Conservation (phyloP, 2,113 vertebrate species). For the Myanophis thanlyinensis region DNA sequence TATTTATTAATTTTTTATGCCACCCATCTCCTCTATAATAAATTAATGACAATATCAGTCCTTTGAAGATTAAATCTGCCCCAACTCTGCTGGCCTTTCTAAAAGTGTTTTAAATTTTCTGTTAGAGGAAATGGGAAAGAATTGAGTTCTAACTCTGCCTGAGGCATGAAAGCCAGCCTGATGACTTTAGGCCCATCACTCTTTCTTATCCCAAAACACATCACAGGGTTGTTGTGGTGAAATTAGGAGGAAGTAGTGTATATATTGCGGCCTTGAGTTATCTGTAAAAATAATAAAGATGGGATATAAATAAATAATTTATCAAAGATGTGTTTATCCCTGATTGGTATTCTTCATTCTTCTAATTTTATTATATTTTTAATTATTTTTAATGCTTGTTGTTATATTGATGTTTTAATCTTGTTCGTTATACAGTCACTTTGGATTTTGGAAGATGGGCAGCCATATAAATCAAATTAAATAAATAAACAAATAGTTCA, state of each 20-base stretch:
- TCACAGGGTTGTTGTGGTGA: not conserved
- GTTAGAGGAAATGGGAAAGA: not conserved
- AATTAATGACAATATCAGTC: not conserved
- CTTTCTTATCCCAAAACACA: not conserved
- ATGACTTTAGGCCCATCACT: not conserved
- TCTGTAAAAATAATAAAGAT: not conserved
- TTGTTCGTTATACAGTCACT: not conserved
- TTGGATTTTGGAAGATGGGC: not conserved
- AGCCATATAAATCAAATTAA: not conserved
- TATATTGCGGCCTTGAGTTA: not conserved
- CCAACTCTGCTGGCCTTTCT: not conserved
- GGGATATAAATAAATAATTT: not conserved
- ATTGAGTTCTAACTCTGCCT: not conserved
- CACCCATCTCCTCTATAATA: not conserved
- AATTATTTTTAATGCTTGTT: not conserved
- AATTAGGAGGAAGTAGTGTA: not conserved
- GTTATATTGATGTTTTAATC: not conserved
- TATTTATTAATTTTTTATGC: not conserved
- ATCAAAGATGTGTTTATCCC: not conserved
- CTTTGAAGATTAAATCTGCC: not conserved
- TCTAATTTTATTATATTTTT: not conserved
- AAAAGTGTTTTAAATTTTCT: not conserved
- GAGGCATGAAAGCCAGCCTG: not conserved
- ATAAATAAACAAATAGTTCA: not conserved
- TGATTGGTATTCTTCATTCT: not conserved